These are phyloP conservation scores for Drosophila insularis DNA, from an alignment of 1,140 invertebrate genomes.

Conservation along the genomic window DNA sequence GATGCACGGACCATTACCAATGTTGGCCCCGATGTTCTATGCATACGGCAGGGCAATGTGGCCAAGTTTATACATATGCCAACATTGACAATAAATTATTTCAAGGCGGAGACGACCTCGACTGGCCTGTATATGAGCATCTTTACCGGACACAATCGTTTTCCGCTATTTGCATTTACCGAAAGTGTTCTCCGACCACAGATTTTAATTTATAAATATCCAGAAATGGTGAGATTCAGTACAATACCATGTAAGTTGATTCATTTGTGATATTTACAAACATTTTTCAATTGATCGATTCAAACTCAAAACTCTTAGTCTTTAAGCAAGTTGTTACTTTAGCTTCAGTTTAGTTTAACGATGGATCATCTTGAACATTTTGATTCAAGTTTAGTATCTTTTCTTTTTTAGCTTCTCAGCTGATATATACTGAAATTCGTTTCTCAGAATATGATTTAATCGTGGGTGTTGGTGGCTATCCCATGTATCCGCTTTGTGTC, in stretches of 20 bases:
- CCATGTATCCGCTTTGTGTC: constrained; percentile 45
- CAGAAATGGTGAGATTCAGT: constrained; percentile 54
- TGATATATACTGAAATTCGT: constrained; percentile 41
- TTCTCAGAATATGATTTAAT: constrained; percentile 65
- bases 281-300: no score
- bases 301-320: no score
- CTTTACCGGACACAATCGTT: constrained; percentile 63
- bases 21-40: constrained; percentile 68
- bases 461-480: constrained; percentile 51
- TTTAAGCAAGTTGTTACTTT: no score
- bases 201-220: constrained; percentile 67
- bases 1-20: constrained; percentile 36
- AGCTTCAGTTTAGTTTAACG: no score
- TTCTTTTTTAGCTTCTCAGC: not conserved
- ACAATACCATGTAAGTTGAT: constrained; percentile 52
- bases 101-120: constrained; percentile 57
- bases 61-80: constrained; percentile 60
- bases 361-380: not conserved
- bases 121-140: constrained; percentile 47
- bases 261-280: no score
- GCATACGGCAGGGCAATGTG: constrained; percentile 46
- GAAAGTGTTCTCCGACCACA: constrained; percentile 47
- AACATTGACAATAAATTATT: constrained; percentile 45
- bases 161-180: constrained; percentile 66
- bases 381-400: not conserved